Conservation (phyloP, 2,797 vertebrate species). For the Serranus cabrilla region DNA sequence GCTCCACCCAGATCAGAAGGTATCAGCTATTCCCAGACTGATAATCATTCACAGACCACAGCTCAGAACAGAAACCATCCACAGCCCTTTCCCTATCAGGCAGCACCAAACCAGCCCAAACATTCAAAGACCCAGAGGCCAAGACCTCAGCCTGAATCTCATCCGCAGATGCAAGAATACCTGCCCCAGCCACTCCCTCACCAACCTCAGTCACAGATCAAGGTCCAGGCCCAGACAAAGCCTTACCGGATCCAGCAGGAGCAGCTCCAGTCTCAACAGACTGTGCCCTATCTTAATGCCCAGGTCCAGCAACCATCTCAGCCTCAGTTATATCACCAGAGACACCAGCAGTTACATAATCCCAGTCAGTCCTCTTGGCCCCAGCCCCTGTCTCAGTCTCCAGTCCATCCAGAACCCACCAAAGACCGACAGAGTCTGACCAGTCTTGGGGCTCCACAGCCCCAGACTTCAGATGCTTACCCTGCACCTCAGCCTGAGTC, state of each 20-base stretch:
- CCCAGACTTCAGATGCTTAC: slow-evolving; percentile 9
- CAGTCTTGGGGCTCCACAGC: neutral
- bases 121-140: slow-evolving; percentile 22
- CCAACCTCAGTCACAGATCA: slow-evolving; percentile 31
- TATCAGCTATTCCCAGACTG: slow-evolving; percentile 11
- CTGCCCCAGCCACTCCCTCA: neutral
- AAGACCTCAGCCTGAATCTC: slow-evolving; percentile 24
- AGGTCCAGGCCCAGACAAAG: neutral
- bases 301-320: slow-evolving; percentile 16
- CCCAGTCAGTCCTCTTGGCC: neutral
- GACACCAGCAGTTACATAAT: slow-evolving; percentile 7
- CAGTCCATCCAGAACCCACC: slow-evolving; percentile 16
- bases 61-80: neutral
- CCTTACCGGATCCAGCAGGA: slow-evolving; percentile 15
- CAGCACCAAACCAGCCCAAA: slow-evolving; percentile 43
- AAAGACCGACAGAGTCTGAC: slow-evolving; percentile 23
- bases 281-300: neutral
- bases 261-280: slow-evolving; percentile 1
- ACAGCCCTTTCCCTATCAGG: neutral
- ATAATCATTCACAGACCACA: slow-evolving; percentile 5
- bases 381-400: neutral
- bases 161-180: slow-evolving; percentile 12
- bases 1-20: neutral
- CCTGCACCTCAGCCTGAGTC: slow-evolving; percentile 16
- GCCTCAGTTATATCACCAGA: neutral